Percentiles rank a stretch among this genome's conserved stretches.
Conservation (phyloP, 2,113 vertebrate genomes). For the Lota lota region DNA sequence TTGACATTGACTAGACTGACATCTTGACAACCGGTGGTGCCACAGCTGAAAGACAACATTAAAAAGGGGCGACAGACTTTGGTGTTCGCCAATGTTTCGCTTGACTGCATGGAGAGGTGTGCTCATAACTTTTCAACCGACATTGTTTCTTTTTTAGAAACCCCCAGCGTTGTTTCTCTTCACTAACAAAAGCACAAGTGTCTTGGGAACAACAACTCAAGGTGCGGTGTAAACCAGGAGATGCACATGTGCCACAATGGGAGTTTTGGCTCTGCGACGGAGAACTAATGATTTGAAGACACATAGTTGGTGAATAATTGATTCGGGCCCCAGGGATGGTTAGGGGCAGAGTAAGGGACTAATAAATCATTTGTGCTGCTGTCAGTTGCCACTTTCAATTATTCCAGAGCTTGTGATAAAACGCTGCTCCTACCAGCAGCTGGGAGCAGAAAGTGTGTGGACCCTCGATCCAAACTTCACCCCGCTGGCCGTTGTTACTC, state of each 20-base stretch:
- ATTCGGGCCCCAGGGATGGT: slow-evolving; percentile 97
- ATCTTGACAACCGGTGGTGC: too few species aligned
- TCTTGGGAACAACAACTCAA: too few species aligned
- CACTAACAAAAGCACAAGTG: too few species aligned
- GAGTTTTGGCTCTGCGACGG: slow-evolving; percentile 88
- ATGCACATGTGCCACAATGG: slow-evolving; percentile 79
- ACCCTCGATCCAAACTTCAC: slow-evolving; percentile 79
- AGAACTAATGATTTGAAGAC: slow-evolving; percentile 99
- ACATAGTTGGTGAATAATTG: slow-evolving; percentile 99
- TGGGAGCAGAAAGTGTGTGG: slow-evolving; percentile 74
- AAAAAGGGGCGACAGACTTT: too few species aligned
- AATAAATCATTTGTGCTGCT: slow-evolving; percentile 99
- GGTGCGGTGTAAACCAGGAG: slow-evolving; percentile 50
- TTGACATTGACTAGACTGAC: background rate
- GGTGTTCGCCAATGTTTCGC: too few species aligned
- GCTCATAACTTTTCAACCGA: too few species aligned
- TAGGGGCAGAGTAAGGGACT: slow-evolving; percentile 98
- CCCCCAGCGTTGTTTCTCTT: too few species aligned
- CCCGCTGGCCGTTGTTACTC: slow-evolving; percentile 18
- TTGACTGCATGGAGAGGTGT: too few species aligned
- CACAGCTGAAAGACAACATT: too few species aligned
- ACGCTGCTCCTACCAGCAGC: slow-evolving; percentile 91
- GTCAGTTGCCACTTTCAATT: slow-evolving; percentile 98
- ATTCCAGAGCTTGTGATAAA: slow-evolving; percentile 98
- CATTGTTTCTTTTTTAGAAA: too few species aligned